Percentiles rank a stretch among this genome's conserved stretches.
phyloP scores from a whole-genome alignment of 1,140 invertebrate species.

The Bombus cullumanus region DNA sequence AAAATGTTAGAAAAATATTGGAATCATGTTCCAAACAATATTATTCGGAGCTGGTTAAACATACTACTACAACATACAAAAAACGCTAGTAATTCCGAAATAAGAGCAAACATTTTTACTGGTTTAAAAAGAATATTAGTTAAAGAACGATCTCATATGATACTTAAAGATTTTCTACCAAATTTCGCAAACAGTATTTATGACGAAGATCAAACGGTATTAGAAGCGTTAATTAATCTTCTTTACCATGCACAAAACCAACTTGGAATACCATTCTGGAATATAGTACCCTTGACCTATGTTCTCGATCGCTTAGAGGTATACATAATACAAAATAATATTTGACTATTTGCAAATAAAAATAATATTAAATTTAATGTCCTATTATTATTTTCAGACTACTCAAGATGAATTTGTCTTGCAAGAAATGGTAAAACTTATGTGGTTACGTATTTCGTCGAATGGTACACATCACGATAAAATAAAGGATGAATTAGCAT shows the following conservation, averaged over 20 bases:
- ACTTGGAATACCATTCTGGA: conserved; percentile 50
- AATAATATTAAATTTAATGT: not conserved
- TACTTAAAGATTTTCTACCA: conserved; percentile 30
- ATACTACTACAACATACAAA: conserved; percentile 42
- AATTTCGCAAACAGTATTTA: conserved; percentile 51
- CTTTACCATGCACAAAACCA: conserved; percentile 48
- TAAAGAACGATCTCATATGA: conserved; percentile 36
- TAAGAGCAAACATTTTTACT: conserved; percentile 50
- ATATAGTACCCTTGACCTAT: conserved; percentile 50
- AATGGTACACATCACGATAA: conserved; percentile 23
- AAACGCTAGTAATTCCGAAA: conserved; percentile 42
- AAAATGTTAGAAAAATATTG: conserved; percentile 61
- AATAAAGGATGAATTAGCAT: conserved; percentile 40
- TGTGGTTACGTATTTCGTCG: conserved; percentile 47
- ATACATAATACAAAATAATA: not conserved
- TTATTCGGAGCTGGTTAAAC: conserved; percentile 55
- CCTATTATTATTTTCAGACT: conserved; percentile 41
- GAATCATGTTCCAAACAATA: conserved; percentile 36
- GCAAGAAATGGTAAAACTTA: conserved; percentile 53
- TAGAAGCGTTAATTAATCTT: conserved; percentile 58
- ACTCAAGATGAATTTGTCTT: conserved; percentile 42
- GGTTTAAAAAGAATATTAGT: conserved; percentile 56
- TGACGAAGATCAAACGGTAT: conserved; percentile 46
- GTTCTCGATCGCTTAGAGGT: conserved; percentile 64
- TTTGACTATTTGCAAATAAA: not conserved